Evolutionary conservation across 1,140 invertebrate species (phyloP), one percentile per base, ranked within the genome.

Genomic region (Trachelipus rathkii): DNA sequence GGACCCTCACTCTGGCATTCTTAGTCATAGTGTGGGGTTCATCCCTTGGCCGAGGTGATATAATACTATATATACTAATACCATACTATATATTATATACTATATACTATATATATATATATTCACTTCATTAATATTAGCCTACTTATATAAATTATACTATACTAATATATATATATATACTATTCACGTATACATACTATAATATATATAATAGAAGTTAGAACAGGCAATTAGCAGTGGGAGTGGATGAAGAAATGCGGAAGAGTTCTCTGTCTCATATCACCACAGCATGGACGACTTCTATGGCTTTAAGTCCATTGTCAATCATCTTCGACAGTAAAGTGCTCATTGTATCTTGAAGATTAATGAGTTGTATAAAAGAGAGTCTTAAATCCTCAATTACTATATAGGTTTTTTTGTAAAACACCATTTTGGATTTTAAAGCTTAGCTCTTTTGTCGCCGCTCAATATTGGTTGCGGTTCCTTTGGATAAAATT

Each of bases 381-480:
- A 43, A 73, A 50, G 79, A 74, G 10, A 74, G 45, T 66, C 73
- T 21, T 80, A 73, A 74, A 71, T 19, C 72, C 44, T 66, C 82
- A 77, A 76, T 66, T 74, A 1, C 1, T 3, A 33, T 33, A 33
- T 33, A 33, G n/a, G n/a, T n/a, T n/a, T n/a, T n/a, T n/a, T n/a
- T n/a, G n/a, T n/a, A n/a, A n/a, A n/a, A n/a, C n/a, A n/a, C n/a
- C n/a, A n/a, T n/a, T n/a, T n/a, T n/a, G n/a, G n/a, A n/a, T n/a
- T n/a, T n/a, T n/a, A n/a, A n/a, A n/a, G n/a, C n/a, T n/a, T n/a
- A n/a, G n/a, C n/a, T n/a, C n/a, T n/a, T n/a, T n/a, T n/a, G n/a
- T n/a, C n/a, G n/a, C n/a, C n/a, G n/a, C n/a, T n/a, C n/a, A n/a
- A n/a, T n/a, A n/a, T n/a, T n/a, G n/a, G n/a, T n/a, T n/a, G n/a